phyloP scores from a whole-genome alignment of 2,113 vertebrate species.

The Euleptes europaea region DNA sequence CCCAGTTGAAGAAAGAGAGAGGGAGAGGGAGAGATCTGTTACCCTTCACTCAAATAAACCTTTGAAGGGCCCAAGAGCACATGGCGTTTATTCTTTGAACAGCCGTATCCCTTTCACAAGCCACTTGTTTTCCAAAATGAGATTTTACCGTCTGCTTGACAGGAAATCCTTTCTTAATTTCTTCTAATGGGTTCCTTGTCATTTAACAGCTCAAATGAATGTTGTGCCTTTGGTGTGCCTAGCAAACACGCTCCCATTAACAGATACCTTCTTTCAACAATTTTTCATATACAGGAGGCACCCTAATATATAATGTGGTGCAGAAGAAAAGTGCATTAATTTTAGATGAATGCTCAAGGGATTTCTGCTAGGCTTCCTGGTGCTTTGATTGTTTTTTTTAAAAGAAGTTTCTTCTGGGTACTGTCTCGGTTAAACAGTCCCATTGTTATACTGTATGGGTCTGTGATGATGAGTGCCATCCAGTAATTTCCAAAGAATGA shows the following conservation, averaged over 20 bases:
- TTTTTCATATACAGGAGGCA: constrained; percentile 38
- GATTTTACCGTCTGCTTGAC: constrained; percentile 37
- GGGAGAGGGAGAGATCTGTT: constrained; percentile 31
- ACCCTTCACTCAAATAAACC: constrained; percentile 52
- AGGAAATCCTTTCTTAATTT: constrained; percentile 69
- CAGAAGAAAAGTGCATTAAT: not conserved
- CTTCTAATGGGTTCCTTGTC: constrained; percentile 64
- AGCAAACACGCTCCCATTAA: constrained; percentile 37
- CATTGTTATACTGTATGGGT: not conserved
- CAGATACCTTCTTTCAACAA: constrained; percentile 66
- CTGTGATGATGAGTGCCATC: not conserved
- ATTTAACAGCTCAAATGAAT: constrained; percentile 48
- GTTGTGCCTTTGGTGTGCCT: not conserved
- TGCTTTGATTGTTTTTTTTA: not conserved
- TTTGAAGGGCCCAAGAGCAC: constrained; percentile 56
- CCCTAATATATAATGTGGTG: fast-evolving
- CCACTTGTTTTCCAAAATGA: constrained; percentile 41
- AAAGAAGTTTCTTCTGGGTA: fast-evolving
- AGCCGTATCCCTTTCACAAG: constrained; percentile 50
- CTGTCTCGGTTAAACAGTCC: not conserved
- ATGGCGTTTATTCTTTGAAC: constrained; percentile 46
- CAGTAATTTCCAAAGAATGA: not conserved
- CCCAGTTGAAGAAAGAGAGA: constrained; percentile 26
- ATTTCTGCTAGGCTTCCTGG: fast-evolving
- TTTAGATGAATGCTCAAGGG: not conserved